Conservation (phyloP, 2,797 vertebrate species). For the Sphenodon punctatus region DNA sequence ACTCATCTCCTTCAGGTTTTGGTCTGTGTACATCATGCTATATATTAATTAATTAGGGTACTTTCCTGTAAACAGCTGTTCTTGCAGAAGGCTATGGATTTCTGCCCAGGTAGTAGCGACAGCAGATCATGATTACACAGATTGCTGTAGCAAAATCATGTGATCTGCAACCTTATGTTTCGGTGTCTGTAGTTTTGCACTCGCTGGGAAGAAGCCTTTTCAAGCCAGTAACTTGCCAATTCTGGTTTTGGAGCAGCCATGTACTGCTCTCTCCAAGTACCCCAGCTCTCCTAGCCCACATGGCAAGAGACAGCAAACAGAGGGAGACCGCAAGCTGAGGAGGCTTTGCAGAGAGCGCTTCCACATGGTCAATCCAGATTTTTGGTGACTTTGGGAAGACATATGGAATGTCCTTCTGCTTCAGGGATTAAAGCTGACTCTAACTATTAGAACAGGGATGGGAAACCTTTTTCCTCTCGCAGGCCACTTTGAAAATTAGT, state of each 20-base stretch:
- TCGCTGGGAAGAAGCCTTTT: conserved; percentile 32
- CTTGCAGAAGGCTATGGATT: conserved; percentile 56
- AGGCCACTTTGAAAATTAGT: no score
- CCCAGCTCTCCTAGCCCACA: background rate
- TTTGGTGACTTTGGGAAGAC: background rate
- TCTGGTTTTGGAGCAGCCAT: background rate
- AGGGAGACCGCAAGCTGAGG: background rate
- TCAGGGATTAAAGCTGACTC: no score
- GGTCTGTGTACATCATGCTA: background rate
- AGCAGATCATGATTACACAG: conserved; percentile 15
- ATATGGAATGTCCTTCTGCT: no score
- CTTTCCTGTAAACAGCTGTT: conserved; percentile 57
- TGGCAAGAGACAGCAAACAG: accelerated
- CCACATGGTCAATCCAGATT: accelerated
- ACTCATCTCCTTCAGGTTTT: background rate
- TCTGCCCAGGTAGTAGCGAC: conserved; percentile 52
- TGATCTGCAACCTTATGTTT: conserved; percentile 17
- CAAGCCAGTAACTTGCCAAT: background rate
- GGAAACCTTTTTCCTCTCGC: no score
- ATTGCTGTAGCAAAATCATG: background rate
- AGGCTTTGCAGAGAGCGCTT: background rate
- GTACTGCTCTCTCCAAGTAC: background rate
- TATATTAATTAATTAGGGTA: conserved; percentile 47
- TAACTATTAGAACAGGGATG: no score
- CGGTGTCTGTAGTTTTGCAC: background rate